These are phyloP conservation scores for Apantesis nais DNA, from an alignment of 2,888 invertebrate genomes.

Conservation along the genomic window DNA sequence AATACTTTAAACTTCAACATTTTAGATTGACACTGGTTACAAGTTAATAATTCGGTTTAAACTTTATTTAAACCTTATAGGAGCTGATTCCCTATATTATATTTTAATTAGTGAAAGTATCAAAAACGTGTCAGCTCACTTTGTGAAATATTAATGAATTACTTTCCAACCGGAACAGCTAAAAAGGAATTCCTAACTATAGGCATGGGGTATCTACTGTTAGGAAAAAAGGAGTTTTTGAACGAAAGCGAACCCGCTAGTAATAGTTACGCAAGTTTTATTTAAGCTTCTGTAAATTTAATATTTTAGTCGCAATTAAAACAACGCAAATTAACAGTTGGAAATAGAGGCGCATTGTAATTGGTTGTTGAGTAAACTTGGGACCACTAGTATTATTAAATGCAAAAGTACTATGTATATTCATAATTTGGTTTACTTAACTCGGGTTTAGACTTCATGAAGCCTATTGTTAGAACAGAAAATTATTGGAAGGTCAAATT, in stretches of 20 bases:
- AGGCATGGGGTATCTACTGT: too few species aligned
- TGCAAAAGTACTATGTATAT: not conserved
- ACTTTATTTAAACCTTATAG: too few species aligned
- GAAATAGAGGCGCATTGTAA: constrained; percentile 14
- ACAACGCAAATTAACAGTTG: constrained; percentile 38
- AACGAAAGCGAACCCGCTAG: not conserved
- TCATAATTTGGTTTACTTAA: not conserved
- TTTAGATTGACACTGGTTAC: not conserved
- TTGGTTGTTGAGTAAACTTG: not conserved
- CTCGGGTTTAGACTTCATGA: not conserved
- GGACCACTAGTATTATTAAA: not conserved
- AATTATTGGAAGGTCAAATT: not conserved
- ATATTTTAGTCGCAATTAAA: constrained; percentile 57
- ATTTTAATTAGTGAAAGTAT: not conserved
- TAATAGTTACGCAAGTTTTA: constrained; percentile 32
- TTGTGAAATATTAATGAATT: too few species aligned
- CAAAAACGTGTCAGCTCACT: too few species aligned
- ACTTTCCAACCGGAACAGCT: too few species aligned
- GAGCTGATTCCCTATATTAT: not conserved
- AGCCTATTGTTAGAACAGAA: not conserved
- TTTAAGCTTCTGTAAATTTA: constrained; percentile 46
- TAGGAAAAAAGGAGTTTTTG: not conserved
- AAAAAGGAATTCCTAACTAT: too few species aligned
- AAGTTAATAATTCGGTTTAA: too few species aligned
- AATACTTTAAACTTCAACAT: not conserved